Evolutionary conservation across 1,140 invertebrate genomes (phyloP), one percentile per base, ranked within the genome.

Genomic region (Neodiprion lecontei): DNA sequence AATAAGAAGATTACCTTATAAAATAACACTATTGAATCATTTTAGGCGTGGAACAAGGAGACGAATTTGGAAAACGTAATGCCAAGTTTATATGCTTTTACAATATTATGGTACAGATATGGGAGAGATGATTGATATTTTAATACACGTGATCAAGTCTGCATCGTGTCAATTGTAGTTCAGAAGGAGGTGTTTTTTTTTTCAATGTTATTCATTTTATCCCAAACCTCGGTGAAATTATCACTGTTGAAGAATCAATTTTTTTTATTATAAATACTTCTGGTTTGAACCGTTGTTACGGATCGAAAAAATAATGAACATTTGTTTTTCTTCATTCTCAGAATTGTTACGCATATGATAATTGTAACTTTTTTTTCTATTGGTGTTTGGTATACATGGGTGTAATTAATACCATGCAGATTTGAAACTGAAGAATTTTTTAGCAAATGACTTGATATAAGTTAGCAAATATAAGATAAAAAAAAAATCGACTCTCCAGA

Each of bases 381-480:
- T 40, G 28, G 28, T 40, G 28, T 40, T 40, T 40, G 28, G 28
- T 40, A 40, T 40, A 40, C 28, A 40, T 40, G n/a, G n/a, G 53
- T 14, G n/a, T 17, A 3, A 9, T 61, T 61, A 17, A 61, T 61
- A 61, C 53, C 11, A 17, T 61, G 53, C 53, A 61, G 53, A 61
- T 61, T 61, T 61, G 53, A 14, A 61, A 61, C 11, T 61, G 53
- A 61, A 61, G n/a, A 61, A 8, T 61, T 61, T 61, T 61, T 61
- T 14, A 61, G n/a, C n/a, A 61, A 61, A 61, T 61, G 53, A 61
- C 53, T 61, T 61, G 11, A 61, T 61, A 61, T 61, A 61, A 61
- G 53, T 61, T 61, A 17, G n/a, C 9, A 61, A 61, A 61, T 61
- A 61, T 14, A 61, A 40, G 28, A 40, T 40, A 40, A 40, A 40